Evolutionary conservation across 2,888 invertebrate species (phyloP).

Genomic region (Lapara coniferarum): DNA sequence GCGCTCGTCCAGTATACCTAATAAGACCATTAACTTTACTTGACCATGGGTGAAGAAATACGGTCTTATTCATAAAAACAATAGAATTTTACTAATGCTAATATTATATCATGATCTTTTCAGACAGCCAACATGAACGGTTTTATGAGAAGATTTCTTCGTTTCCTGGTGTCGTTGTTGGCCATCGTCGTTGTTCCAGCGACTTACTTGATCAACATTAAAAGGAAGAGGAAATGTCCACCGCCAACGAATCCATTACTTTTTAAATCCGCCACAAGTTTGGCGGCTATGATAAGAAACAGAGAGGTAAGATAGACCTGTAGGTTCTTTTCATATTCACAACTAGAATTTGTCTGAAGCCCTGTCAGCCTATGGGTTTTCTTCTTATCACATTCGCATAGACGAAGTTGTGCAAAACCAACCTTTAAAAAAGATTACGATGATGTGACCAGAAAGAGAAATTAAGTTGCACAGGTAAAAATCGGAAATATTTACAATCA

Average conservation of each 20-base stretch:
- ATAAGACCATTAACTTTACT: too few species aligned
- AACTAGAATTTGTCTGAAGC: not conserved
- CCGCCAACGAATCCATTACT: slow-evolving; percentile 87
- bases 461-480: not conserved
- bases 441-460: too few species aligned
- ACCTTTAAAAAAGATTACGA: too few species aligned
- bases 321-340: not conserved
- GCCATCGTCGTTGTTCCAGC: slow-evolving; percentile 83
- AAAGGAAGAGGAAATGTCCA: slow-evolving; percentile 84
- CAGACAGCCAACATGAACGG: slow-evolving; percentile 85
- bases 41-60: too few species aligned
- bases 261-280: slow-evolving; percentile 86
- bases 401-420: too few species aligned
- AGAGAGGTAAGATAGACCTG: slow-evolving; percentile 81
- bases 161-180: slow-evolving; percentile 84
- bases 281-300: slow-evolving; percentile 88
- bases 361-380: not conserved
- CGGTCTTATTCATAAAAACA: too few species aligned
- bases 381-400: not conserved
- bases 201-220: slow-evolving; percentile 75
- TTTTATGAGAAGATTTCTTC: slow-evolving; percentile 80
- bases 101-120: slow-evolving; percentile 47
- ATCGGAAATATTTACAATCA: not conserved
- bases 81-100: too few species aligned
- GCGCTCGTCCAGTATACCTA: too few species aligned